These are phyloP conservation scores for Guaruba guarouba DNA, from an alignment of 2,113 vertebrate species.

Conservation along the genomic window DNA sequence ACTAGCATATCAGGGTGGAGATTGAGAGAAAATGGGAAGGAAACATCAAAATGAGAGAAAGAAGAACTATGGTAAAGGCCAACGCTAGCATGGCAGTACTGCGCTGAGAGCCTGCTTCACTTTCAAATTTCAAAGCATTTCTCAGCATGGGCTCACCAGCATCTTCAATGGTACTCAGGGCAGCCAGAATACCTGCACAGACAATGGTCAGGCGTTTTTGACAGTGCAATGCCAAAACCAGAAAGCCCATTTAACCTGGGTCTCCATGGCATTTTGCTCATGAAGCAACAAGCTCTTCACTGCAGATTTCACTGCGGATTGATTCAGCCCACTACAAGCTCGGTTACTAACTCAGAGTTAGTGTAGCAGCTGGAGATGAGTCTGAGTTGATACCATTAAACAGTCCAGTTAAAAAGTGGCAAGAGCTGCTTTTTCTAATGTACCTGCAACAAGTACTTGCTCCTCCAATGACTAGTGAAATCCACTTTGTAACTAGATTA, in stretches of 20 bases:
- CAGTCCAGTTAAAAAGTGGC: not conserved
- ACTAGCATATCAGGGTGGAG: not conserved
- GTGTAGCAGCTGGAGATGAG: not conserved
- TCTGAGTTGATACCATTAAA: not conserved
- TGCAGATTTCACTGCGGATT: not conserved
- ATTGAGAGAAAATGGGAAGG: not conserved
- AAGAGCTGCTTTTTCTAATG: not conserved
- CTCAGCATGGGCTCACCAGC: not conserved
- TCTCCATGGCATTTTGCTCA: not conserved
- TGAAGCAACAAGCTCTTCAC: fast-evolving
- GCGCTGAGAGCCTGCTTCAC: not conserved
- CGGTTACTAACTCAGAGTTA: not conserved
- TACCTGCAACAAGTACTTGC: not conserved
- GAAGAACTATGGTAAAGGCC: not conserved
- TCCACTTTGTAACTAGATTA: not conserved
- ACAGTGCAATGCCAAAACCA: not conserved
- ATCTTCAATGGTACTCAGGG: not conserved
- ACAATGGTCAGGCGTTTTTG: not conserved
- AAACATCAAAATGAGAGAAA: not conserved
- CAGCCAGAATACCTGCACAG: not conserved
- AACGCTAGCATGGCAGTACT: fast-evolving
- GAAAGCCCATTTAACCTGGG: not conserved
- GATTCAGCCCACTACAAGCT: not conserved
- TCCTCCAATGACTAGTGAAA: not conserved
- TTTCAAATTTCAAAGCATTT: not conserved